phyloP scores from a whole-genome alignment of 2,888 invertebrate species.

The Thecophora atra region DNA sequence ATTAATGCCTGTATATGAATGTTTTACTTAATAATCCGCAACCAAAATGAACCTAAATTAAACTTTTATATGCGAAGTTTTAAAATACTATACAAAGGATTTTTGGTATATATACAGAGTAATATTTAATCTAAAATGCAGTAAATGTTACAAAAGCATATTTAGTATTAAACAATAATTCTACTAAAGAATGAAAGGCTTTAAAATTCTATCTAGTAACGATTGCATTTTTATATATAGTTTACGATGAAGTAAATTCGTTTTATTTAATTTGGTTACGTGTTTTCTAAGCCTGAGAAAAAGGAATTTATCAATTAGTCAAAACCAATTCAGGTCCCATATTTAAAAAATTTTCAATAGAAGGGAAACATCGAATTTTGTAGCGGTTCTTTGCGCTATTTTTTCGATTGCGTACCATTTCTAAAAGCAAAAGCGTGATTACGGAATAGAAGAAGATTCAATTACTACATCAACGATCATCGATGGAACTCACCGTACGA shows the following conservation, averaged over 20 bases:
- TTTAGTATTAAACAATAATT: not conserved
- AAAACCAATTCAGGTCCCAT: too few relatives aligned
- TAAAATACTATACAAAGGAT: not conserved
- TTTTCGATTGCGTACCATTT: constrained; percentile 27
- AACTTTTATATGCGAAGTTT: not conserved
- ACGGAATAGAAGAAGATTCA: too few relatives aligned
- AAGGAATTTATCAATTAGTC: too few relatives aligned
- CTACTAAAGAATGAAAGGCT: too few relatives aligned
- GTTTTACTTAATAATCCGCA: not conserved
- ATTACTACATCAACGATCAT: not conserved
- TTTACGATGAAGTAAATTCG: not conserved
- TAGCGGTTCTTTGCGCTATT: constrained; percentile 34
- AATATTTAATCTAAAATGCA: not conserved
- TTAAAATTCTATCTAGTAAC: too few relatives aligned
- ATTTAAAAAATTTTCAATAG: too few relatives aligned
- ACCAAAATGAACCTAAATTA: not conserved
- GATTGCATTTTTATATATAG: too few relatives aligned
- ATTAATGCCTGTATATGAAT: too few relatives aligned
- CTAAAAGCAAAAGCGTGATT: constrained; percentile 50
- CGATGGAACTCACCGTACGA: constrained; percentile 73
- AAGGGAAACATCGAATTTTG: constrained; percentile 6
- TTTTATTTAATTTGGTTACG: too few relatives aligned
- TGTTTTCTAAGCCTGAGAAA: too few relatives aligned
- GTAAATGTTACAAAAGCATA: constrained; percentile 7
- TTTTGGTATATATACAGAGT: too few relatives aligned